Base-by-base conservation (phyloP, 2,888 invertebrate genomes). In the Hirtodrosophila alboralis region DNA sequence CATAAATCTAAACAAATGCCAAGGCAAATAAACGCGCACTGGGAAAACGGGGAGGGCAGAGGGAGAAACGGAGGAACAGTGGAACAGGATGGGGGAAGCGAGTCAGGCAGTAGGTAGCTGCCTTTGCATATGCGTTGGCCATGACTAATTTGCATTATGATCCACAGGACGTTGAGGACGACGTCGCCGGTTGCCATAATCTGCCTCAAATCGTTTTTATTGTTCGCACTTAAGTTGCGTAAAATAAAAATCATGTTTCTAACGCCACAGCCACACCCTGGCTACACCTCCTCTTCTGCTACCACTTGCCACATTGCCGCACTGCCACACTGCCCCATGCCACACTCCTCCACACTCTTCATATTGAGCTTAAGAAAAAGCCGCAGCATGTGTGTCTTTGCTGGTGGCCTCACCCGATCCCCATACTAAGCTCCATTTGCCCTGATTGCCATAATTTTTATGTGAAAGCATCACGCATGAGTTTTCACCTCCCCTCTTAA, bases 191-290 rank as follows among this genome's bases (percentile, higher is more conserved):
- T 60, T 66, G 58, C 75, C 73, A 70, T 85, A 85, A 86, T 87
- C 85, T 84, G 75, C 70, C 64, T 80, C 77, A 81, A 87, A 86
- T 86, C 86, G 80, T 84, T 87, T 80, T 87, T 86, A 87, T 87
- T 86, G 87, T 87, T 86, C 86, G 86, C 89, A 89, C 88, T 89
- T 89, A 88, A 88, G 84, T 89, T 89, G 88, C 87, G 88, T 89
- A 88, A 89, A 88, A 89, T 89, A 89, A 89, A 88, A 88, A 89
- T 87, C 88, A 88, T 88, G 89, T 88, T 84, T 85, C 79, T 85
- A 84, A 72, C 86, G 83, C 86, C 81, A 53, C 53, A 43, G 57
- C 51, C 41, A 23, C 33, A 23, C 36, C 40, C 3, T n/a, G 8
- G 27, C 16, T 16, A 26, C 27, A 7, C 5, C 34, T 16, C 14